Evolutionary conservation across 2,888 invertebrate species (phyloP).

Genomic region (Koerneria pararmatus): DNA sequence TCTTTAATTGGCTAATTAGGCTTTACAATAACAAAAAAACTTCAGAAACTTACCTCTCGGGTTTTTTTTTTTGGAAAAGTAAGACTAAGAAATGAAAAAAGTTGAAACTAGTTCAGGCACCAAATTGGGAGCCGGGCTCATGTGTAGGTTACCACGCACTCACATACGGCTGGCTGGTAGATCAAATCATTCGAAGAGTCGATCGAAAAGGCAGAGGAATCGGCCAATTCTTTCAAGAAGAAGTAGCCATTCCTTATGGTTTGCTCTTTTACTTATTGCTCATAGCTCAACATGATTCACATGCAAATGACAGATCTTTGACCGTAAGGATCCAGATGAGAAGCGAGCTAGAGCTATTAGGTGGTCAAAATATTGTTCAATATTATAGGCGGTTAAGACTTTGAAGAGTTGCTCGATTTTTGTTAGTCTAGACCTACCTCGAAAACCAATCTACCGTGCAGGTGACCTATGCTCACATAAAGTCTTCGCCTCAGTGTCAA

Average conservation of each 20-base stretch:
- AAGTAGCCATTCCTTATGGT: constrained; percentile 37
- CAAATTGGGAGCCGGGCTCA: constrained; percentile 51
- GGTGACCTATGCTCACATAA: too few relatives aligned
- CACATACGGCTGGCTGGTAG: constrained; percentile 62
- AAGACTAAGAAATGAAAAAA: too few relatives aligned
- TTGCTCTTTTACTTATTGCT: constrained; percentile 15
- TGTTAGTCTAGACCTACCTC: too few relatives aligned
- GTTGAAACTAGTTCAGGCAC: constrained; percentile 46
- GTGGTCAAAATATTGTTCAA: neutral
- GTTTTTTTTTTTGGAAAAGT: too few relatives aligned
- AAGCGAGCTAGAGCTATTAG: neutral
- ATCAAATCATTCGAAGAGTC: constrained; percentile 38
- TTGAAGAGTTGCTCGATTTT: neutral
- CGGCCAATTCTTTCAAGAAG: constrained; percentile 53
- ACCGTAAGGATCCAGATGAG: too few relatives aligned
- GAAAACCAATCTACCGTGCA: too few relatives aligned
- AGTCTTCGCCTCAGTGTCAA: too few relatives aligned
- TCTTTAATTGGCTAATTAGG: too few relatives aligned
- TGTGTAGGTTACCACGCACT: constrained; percentile 62
- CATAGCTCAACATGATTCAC: neutral
- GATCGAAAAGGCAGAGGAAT: constrained; percentile 50
- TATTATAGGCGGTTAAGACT: neutral
- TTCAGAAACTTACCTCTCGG: too few relatives aligned
- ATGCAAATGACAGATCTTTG: neutral
- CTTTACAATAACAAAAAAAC: too few relatives aligned